Base-by-base conservation (phyloP, 2,113 vertebrate genomes). In the Pseudopodoces humilis region DNA sequence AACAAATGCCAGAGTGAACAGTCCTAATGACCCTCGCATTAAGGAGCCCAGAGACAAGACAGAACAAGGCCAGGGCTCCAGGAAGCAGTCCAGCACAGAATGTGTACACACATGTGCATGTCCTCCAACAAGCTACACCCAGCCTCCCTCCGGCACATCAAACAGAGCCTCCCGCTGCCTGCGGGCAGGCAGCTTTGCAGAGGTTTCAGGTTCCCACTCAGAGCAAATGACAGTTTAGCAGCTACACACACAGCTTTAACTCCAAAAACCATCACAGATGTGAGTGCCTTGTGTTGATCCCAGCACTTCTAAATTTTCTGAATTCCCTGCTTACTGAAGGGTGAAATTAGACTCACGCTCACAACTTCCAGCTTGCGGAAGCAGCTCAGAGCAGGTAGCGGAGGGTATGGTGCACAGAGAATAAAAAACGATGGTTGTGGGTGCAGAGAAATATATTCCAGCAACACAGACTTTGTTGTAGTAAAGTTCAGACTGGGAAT, bases 241-340 rank as follows among this genome's bases (percentile, higher is more conserved):
- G 64, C 33, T 30, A 86, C 47, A 25, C 11, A 4, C 43, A 14
- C 24, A 15, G 30, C 39, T 91, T 80, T 31, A 53, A n/a, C 71
- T 88, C 63, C 0, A 0, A 92, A 58, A 70, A 52, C 68, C 46
- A 76, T 67, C 83, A 25, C 50, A 20, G 71, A 86, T 4, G 46
- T 10, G 6, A 92, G 60, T 2, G n/a, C 43, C 50, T 71, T 50
- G 70, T 80, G 64, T 83, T 46, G 71, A 86, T 90, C 90, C 76
- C 85, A 76, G 90, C 81, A 33, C 72, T 92, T 88, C 58, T 43
- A 43, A 70, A 89, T 96, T 84, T 91, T 89, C 94, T 86, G 72
- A 94, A 86, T 95, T 93, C 92, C 65, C 83, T 95, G 93, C 90
- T 92, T 92, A 92, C 64, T 88, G 90, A 64, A 96, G 94, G 88